phyloP scores from a whole-genome alignment of 1,140 invertebrate species.

The Drosophila sp. region DNA sequence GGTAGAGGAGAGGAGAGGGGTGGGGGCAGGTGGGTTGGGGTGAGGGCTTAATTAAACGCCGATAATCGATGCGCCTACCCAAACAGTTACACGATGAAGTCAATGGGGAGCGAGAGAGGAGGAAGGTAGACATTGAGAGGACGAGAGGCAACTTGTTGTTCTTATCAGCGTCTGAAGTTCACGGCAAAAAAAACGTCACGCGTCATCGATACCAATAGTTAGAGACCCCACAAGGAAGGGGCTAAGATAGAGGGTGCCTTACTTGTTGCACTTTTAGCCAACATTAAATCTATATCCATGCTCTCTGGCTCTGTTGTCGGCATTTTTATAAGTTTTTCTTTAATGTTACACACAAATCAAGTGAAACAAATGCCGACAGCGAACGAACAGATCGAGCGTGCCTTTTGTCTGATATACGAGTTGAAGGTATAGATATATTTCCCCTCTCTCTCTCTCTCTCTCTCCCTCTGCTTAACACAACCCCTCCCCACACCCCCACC shows the following conservation, averaged over 20 bases:
- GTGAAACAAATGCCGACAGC: conserved; percentile 73
- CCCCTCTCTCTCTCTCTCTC: neutral
- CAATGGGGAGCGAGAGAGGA: neutral
- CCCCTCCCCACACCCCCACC: neutral
- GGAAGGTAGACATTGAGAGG: neutral
- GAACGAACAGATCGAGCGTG: conserved; percentile 69
- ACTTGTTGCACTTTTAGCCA: conserved; percentile 39
- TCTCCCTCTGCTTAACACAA: neutral
- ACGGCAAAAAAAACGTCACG: conserved; percentile 41
- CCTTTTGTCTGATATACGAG: conserved; percentile 70
- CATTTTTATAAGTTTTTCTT: conserved; percentile 72
- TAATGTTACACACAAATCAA: conserved; percentile 79
- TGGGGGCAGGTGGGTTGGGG: conserved; percentile 19
- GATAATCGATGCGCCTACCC: conserved; percentile 71
- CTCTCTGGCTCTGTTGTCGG: conserved; percentile 38
- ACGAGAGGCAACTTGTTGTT: neutral
- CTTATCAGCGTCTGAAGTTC: conserved; percentile 71
- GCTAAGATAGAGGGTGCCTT: neutral
- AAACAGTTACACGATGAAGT: conserved; percentile 63
- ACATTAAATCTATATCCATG: conserved; percentile 20
- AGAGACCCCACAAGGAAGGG: neutral
- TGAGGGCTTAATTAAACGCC: conserved; percentile 75
- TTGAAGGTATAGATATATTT: conserved; percentile 23
- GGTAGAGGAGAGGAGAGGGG: too few species aligned
- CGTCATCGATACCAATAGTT: conserved; percentile 34